These are phyloP conservation scores for Luffia ferchaultella DNA, from an alignment of 2,888 invertebrate genomes.

Conservation along the genomic window DNA sequence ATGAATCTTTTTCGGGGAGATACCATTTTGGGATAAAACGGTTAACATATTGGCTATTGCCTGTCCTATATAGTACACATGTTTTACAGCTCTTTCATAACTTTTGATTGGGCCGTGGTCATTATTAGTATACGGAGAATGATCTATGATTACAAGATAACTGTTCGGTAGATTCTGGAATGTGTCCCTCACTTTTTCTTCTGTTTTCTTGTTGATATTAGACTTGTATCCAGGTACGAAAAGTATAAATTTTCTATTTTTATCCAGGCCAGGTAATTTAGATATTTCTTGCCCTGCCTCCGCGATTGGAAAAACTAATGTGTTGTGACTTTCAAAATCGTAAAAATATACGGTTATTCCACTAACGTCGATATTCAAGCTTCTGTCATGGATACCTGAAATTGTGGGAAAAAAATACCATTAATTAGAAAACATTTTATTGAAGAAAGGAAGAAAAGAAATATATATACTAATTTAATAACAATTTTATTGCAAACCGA, in stretches of 20 bases:
- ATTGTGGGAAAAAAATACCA: conserved; percentile 4
- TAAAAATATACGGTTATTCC: conserved; percentile 42
- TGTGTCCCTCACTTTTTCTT: conserved; percentile 38
- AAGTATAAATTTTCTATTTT: conserved; percentile 38
- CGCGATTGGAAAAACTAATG: conserved; percentile 27
- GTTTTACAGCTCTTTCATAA: conserved; percentile 44
- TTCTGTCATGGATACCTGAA: conserved; percentile 45
- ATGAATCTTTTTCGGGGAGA: conserved; percentile 40
- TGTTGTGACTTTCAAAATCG: conserved; percentile 44
- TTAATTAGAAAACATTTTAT: neutral
- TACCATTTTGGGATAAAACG: conserved; percentile 30
- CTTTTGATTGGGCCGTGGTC: conserved; percentile 37
- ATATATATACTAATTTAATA: neutral
- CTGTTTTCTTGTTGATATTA: conserved; percentile 38
- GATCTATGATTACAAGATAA: conserved; percentile 48
- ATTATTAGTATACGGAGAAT: conserved; percentile 43
- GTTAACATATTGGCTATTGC: conserved; percentile 39
- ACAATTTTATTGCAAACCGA: neutral
- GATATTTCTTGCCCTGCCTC: conserved; percentile 33
- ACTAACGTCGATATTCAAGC: conserved; percentile 33
- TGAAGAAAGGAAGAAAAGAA: neutral
- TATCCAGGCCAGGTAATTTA: conserved; percentile 35
- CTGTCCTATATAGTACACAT: conserved; percentile 38
- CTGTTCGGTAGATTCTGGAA: conserved; percentile 39
- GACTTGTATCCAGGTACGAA: conserved; percentile 56